phyloP scores from a whole-genome alignment of 2,797 vertebrate genomes.

The Esox lucius region DNA sequence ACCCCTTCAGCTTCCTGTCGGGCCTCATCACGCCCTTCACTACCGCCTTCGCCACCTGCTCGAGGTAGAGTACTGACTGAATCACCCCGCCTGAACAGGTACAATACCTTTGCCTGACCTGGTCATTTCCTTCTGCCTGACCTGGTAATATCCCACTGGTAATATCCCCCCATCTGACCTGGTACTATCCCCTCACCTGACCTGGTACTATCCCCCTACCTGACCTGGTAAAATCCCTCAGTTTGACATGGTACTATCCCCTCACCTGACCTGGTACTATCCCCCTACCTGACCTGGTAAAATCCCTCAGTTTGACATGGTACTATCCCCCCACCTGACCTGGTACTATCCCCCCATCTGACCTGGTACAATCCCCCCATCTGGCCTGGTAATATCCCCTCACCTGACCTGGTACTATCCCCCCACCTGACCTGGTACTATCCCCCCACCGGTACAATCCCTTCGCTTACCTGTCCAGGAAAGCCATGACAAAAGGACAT shows the following conservation, averaged over 20 bases:
- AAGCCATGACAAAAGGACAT: too few species aligned
- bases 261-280: too few species aligned
- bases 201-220: not conserved
- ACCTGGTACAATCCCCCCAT: too few species aligned
- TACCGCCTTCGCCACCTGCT: constrained; percentile 96
- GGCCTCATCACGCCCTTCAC: constrained; percentile 93
- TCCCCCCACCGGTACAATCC: too few species aligned
- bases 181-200: not conserved
- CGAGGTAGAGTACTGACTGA: constrained; percentile 60
- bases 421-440: too few species aligned
- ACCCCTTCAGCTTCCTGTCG: constrained; percentile 91
- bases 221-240: not conserved
- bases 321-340: too few species aligned
- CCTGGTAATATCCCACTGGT: not conserved
- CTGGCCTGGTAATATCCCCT: too few species aligned
- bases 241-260: not conserved
- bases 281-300: too few species aligned
- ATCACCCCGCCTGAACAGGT: not conserved
- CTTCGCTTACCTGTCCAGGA: too few species aligned
- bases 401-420: too few species aligned
- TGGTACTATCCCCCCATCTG: too few species aligned
- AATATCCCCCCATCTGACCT: not conserved
- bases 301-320: too few species aligned
- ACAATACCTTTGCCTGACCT: not conserved
- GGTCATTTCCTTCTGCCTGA: not conserved